Evolutionary conservation across 2,113 vertebrate species (phyloP), one percentile per base, ranked within the genome.

Genomic region (Gila orcuttii): DNA sequence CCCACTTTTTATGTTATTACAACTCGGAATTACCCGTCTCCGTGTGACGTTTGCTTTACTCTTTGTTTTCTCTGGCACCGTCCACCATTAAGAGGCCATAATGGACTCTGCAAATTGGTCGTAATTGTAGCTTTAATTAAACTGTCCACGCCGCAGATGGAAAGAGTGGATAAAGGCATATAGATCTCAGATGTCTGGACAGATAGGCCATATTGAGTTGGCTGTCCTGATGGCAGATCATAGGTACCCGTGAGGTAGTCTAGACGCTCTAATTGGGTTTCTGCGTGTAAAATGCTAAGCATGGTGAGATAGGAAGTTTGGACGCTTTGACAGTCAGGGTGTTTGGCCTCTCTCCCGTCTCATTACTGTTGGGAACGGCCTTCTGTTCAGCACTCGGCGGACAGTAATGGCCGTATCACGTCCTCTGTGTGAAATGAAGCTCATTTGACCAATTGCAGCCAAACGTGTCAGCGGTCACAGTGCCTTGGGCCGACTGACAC

Each of bases 111-210:
- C 90, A 92, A 90, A 92, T 93, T 91, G 89, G 87, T 93, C 91
- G 89, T 93, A 93, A 94, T 93, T 92, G 92, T 92, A 91, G 92
- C 89, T 93, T 93, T 93, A 94, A 94, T 94, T 93, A 93, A 93
- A 91, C 86, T 93, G 91, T 90, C 90, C 82, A 89, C 83, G 82
- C 88, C 90, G 92, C 92, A 93, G 93, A 90, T 93, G 88, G 91
- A 90, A 91, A 92, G 92, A 89, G 88, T 86, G 85, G 88, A 91
- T 85, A 89, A 90, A 90, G 85, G 28, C 92, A 93, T 93, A 92
- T 87, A 90, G 92, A 94, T 93, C 92, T 93, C 90, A 92, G 83
- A 92, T 68, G 47, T 90, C 91, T 92, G 92, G 88, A 91, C 91
- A 88, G 93, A 94, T 93, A 92, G 87, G 75, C 83, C 57, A 86